Conservation (phyloP, 2,888 invertebrate species). For the Troilus luridus region DNA sequence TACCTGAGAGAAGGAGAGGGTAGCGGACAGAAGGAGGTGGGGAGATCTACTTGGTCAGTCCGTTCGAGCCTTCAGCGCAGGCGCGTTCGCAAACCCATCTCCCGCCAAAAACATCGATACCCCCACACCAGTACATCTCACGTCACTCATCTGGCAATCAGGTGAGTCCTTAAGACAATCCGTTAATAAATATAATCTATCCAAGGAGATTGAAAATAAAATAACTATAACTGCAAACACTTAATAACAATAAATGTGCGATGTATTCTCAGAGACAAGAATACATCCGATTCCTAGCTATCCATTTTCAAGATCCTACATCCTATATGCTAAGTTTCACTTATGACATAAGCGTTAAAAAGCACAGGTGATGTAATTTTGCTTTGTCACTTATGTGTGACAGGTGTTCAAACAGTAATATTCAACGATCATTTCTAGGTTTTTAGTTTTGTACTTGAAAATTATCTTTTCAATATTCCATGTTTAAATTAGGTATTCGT, state of each 20-base stretch:
- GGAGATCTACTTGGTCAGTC: neutral
- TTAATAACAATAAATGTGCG: neutral
- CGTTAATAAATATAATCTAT: neutral
- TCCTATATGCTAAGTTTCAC: neutral
- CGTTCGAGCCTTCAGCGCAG: conserved; percentile 26
- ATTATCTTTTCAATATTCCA: too few relatives aligned
- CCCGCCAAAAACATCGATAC: conserved; percentile 42
- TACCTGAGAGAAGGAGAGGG: conserved; percentile 31
- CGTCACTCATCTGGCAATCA: conserved; percentile 49
- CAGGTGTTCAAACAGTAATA: neutral
- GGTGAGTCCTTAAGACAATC: conserved; percentile 28
- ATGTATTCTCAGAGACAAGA: neutral
- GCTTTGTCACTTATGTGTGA: neutral
- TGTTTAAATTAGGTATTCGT: too few relatives aligned
- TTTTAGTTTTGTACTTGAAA: neutral
- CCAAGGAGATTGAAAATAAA: neutral
- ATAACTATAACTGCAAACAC: neutral
- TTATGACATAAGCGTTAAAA: neutral
- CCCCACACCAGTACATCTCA: conserved; percentile 8
- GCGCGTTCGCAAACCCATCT: conserved; percentile 3
- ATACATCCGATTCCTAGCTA: neutral
- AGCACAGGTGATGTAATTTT: neutral
- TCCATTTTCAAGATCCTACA: neutral
- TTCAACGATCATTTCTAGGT: neutral
- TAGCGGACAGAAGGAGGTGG: neutral